Percentiles rank a stretch among this genome's conserved stretches.
Conservation (phyloP, 2,888 invertebrate species). For the Tromatobia lineatoria region DNA sequence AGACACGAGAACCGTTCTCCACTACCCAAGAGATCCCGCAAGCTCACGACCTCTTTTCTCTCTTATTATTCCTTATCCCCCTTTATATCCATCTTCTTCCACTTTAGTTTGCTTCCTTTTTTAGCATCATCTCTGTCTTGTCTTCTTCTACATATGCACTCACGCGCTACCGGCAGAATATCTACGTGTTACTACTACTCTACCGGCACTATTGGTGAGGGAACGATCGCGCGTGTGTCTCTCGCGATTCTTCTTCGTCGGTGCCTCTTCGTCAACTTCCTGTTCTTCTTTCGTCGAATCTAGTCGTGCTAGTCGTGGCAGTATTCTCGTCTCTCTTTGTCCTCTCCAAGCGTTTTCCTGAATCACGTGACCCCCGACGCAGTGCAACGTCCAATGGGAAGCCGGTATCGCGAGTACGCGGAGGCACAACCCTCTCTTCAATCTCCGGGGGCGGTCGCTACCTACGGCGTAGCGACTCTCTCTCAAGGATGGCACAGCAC, state of each 20-base stretch:
- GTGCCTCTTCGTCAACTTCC: constrained; percentile 74
- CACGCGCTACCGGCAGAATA: constrained; percentile 48
- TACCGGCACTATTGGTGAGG: constrained; percentile 13
- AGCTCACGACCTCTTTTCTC: constrained; percentile 62
- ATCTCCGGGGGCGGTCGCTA: constrained; percentile 84
- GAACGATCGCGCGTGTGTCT: constrained; percentile 57
- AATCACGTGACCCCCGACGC: constrained; percentile 79
- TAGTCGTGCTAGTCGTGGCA: constrained; percentile 53
- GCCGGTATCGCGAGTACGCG: constrained; percentile 80
- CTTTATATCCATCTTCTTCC: constrained; percentile 52
- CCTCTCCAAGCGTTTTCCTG: constrained; percentile 59
- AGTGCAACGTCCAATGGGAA: constrained; percentile 79
- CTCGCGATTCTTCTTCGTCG: constrained; percentile 60
- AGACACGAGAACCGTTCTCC: constrained; percentile 58
- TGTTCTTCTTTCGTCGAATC: constrained; percentile 64
- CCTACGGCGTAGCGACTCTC: constrained; percentile 58
- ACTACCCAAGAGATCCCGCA: constrained; percentile 55
- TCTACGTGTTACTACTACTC: constrained; percentile 47
- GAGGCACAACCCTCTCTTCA: constrained; percentile 85
- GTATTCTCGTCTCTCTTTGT: constrained; percentile 40
- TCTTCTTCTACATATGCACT: constrained; percentile 34
- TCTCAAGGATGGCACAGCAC: constrained; percentile 75
- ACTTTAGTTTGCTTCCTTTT: constrained; percentile 36
- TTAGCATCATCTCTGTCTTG: constrained; percentile 38
- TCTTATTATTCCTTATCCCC: constrained; percentile 73